These are phyloP conservation scores for Chalcis sispes DNA, from an alignment of 2,888 invertebrate genomes.

Conservation along the genomic window DNA sequence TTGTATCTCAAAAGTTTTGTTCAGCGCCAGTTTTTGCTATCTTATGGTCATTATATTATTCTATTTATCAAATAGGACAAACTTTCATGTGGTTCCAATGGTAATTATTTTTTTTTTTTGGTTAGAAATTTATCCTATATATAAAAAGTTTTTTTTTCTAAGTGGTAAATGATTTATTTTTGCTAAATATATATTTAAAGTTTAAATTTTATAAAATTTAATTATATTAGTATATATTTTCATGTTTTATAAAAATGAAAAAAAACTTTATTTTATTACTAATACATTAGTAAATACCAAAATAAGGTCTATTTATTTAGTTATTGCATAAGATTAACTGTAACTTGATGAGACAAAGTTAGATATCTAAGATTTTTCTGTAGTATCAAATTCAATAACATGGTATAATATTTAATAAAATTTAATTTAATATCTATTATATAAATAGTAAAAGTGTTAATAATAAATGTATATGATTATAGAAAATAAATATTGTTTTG, in stretches of 20 bases:
- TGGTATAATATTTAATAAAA: conserved; percentile 14
- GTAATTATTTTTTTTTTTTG: conserved; percentile 78
- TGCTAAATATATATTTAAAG: neutral
- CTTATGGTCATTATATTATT: conserved; percentile 84
- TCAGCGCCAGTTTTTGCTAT: conserved; percentile 80
- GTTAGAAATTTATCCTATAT: no score
- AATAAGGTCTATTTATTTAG: neutral
- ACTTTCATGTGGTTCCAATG: conserved; percentile 86
- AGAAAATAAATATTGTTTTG: neutral
- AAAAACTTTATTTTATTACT: neutral
- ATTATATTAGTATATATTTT: no score
- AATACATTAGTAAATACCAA: conserved; percentile 1
- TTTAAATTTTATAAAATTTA: neutral
- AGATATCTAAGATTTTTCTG: conserved; percentile 23
- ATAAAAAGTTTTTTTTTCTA: no score
- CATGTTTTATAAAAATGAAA: no score
- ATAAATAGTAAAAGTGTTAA: conserved; percentile 8
- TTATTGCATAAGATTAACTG: conserved; percentile 54
- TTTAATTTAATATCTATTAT: neutral
- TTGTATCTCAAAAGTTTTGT: conserved; percentile 80
- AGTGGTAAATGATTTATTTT: neutral
- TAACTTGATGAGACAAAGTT: conserved; percentile 57
- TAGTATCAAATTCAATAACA: conserved; percentile 38
- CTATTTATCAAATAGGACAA: conserved; percentile 86
- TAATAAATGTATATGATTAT: neutral